Percentiles rank a stretch among this genome's conserved stretches.
Evolutionary conservation across 2,797 vertebrate genomes (phyloP).

Genomic region (Phrynocephalus vlangalii): DNA sequence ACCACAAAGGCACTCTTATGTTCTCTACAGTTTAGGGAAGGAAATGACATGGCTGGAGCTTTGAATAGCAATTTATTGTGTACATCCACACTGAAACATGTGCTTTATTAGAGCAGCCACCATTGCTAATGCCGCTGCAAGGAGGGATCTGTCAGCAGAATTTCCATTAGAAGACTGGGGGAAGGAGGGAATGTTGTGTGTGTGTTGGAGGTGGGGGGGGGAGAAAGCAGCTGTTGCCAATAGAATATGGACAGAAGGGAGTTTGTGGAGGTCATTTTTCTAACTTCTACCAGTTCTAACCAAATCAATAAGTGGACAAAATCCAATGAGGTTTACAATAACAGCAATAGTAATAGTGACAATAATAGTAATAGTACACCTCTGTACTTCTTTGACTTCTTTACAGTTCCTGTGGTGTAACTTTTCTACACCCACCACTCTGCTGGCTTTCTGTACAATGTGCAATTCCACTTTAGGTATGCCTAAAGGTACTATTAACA

Average conservation of each 20-base stretch:
- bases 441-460: no score
- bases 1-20: conserved; percentile 62
- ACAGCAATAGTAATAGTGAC: no score
- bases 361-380: no score
- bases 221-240: conserved; percentile 54
- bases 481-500: no score
- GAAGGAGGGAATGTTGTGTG: no score
- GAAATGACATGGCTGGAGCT: conserved; percentile 47
- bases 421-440: no score
- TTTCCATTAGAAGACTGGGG: conserved; percentile 29
- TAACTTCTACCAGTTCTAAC: no score
- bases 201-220: neutral
- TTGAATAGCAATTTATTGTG: conserved; percentile 53
- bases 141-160: conserved; percentile 56
- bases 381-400: no score
- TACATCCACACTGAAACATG: conserved; percentile 46
- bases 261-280: conserved; percentile 21
- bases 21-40: conserved; percentile 32
- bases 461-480: no score
- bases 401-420: no score
- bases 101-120: conserved; percentile 33
- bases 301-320: neutral
- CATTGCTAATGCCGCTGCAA: conserved; percentile 27
- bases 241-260: conserved; percentile 16
- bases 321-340: neutral